Evolutionary conservation across 1,140 invertebrate genomes (phyloP).

Genomic region (Cardiocondyla obscurior): DNA sequence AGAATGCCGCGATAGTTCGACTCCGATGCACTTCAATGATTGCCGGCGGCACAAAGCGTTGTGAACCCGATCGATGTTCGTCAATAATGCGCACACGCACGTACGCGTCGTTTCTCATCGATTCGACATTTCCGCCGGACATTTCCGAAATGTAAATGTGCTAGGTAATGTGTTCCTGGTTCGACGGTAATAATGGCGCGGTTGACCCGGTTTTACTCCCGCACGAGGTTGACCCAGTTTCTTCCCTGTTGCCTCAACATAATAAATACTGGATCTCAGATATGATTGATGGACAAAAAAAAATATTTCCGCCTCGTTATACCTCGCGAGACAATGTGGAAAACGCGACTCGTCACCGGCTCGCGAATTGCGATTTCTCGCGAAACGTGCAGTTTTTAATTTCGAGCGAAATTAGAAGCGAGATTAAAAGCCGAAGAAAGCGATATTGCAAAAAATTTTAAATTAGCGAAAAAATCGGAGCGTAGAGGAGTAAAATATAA

Average conservation of each 20-base stretch:
- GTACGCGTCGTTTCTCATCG: constrained; percentile 15
- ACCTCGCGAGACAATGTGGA: not conserved
- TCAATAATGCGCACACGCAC: not conserved
- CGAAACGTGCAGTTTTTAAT: not conserved
- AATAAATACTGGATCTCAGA: constrained; percentile 40
- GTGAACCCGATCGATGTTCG: not conserved
- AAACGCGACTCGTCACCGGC: not conserved
- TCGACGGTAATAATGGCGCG: constrained; percentile 4
- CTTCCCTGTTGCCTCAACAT: not conserved
- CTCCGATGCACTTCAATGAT: not conserved
- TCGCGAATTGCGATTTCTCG: not conserved
- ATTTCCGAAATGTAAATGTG: not conserved
- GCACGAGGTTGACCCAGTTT: constrained; percentile 61
- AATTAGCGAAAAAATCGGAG: not conserved
- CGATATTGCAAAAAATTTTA: not conserved
- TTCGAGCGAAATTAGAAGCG: not conserved
- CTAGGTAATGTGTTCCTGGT: not conserved
- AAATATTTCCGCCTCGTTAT: constrained; percentile 1
- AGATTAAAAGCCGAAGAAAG: not conserved
- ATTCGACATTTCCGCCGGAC: not conserved
- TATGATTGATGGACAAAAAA: constrained; percentile 19
- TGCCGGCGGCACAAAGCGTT: not conserved
- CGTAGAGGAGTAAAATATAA: not conserved
- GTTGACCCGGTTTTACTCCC: constrained; percentile 58
- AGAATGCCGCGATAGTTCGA: not conserved